Evolutionary conservation across 2,888 invertebrate genomes (phyloP), one percentile per base, ranked within the genome.

Genomic region (Dexiosoma caninum): DNA sequence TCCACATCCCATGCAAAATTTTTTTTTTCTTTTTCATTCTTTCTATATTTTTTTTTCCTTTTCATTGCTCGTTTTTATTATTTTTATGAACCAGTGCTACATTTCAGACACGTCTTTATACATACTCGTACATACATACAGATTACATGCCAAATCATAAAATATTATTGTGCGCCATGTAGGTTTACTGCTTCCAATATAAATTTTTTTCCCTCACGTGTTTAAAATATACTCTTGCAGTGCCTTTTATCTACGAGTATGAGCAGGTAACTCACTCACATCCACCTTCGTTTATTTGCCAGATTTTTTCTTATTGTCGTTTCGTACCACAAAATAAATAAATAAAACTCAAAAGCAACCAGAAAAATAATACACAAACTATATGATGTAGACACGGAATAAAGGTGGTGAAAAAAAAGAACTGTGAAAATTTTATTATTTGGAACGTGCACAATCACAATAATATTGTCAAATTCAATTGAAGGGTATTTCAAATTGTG

Each of bases 1-100:
- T 78, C 74, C 74, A 74, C 74, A 59, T 77, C 70, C 74, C 74
- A 74, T 75, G 76, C 77, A 81, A 77, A 67, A 53, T 70, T 70
- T 53, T 27, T 66, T 44, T 30, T 12, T 23, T 30, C n/a, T 9
- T 19, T 16, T 6, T 23, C 55, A 44, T 44, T 40, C 1, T 40
- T 57, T 21, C 5, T 27, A 8, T 2, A 55, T 46, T 32, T 14
- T n/a, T n/a, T n/a, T n/a, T n/a, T n/a, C n/a, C 10, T 40, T 16
- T 55, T 27, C 16, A 19, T n/a, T 66, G 30, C 35, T 59, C 10
- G 21, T 49, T 46, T 72, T 74, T 66, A 21, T 21, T 59, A 40
- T 12, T 67, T 42, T 67, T 67, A 35, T 67, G 59, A 67, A 40
- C 51, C 60, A 44, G 51, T 71, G 27, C 44, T 66, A 49, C 70